Percentiles rank a stretch among this genome's conserved stretches.
Evolutionary conservation across 2,888 invertebrate species (phyloP).

Genomic region (Ormyrus rosae): DNA sequence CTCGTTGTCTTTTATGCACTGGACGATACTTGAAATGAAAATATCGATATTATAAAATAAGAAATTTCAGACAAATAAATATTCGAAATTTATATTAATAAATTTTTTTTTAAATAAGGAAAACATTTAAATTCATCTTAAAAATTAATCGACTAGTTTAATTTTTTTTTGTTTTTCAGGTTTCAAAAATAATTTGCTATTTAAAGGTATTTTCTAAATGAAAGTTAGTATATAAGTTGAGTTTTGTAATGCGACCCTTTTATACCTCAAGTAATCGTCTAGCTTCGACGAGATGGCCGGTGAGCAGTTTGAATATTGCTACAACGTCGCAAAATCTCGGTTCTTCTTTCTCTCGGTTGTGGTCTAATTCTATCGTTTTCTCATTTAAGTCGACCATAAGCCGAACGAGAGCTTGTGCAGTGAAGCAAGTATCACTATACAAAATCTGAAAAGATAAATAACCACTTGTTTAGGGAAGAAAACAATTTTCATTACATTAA

Average conservation of each 20-base stretch:
- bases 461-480: not conserved
- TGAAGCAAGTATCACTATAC: conserved; percentile 88
- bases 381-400: conserved; percentile 86
- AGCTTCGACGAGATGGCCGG: conserved; percentile 78
- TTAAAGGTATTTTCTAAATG: too few species aligned
- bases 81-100: conserved; percentile 6
- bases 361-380: conserved; percentile 78
- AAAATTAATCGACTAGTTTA: too few species aligned
- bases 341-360: conserved; percentile 76
- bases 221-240: too few species aligned
- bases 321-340: conserved; percentile 84
- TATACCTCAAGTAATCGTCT: conserved; percentile 74
- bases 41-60: conserved; percentile 27
- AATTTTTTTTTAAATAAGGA: not conserved
- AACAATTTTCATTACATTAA: not conserved
- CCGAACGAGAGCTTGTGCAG: conserved; percentile 90
- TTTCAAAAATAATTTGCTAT: too few species aligned
- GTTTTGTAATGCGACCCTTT: too few species aligned
- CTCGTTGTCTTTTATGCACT: conserved; percentile 86
- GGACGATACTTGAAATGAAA: conserved; percentile 79
- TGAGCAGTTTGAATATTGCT: conserved; percentile 83
- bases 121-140: not conserved
- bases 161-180: too few species aligned
- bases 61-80: conserved; percentile 12
- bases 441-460: conserved; percentile 72